Evolutionary conservation across 2,113 vertebrate species (phyloP).

Genomic region (Ardeotis arabs): DNA sequence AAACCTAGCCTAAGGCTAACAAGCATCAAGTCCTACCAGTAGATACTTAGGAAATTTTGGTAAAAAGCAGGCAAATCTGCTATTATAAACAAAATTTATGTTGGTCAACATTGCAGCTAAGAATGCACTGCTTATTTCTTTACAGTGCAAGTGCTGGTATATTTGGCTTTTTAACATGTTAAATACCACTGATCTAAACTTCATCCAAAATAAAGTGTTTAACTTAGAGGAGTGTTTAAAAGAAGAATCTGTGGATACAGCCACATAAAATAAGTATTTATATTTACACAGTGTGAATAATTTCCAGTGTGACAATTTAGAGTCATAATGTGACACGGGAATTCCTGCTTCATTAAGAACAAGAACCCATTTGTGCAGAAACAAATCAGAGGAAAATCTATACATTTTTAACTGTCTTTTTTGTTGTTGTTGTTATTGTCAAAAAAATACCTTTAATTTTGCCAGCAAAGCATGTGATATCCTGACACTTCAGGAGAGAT

Average conservation of each 20-base stretch:
- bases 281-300: not conserved
- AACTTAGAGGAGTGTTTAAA: not conserved
- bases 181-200: not conserved
- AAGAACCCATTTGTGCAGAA: not conserved
- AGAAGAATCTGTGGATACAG: not conserved
- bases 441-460: not conserved
- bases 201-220: not conserved
- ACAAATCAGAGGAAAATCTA: not conserved
- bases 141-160: not conserved
- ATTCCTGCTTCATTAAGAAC: not conserved
- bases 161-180: not conserved
- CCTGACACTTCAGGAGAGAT: not conserved
- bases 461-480: not conserved
- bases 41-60: not conserved
- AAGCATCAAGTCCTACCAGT: not conserved
- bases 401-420: fast-evolving
- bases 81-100: not conserved
- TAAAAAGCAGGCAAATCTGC: not conserved
- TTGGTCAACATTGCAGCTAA: not conserved
- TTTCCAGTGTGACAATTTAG: not conserved
- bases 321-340: fast-evolving
- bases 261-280: not conserved
- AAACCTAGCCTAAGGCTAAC: not conserved
- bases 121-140: not conserved
- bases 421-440: fast-evolving